Evolutionary conservation across 2,797 vertebrate genomes (phyloP).

Genomic region (Sebastiscus albofasciatus): DNA sequence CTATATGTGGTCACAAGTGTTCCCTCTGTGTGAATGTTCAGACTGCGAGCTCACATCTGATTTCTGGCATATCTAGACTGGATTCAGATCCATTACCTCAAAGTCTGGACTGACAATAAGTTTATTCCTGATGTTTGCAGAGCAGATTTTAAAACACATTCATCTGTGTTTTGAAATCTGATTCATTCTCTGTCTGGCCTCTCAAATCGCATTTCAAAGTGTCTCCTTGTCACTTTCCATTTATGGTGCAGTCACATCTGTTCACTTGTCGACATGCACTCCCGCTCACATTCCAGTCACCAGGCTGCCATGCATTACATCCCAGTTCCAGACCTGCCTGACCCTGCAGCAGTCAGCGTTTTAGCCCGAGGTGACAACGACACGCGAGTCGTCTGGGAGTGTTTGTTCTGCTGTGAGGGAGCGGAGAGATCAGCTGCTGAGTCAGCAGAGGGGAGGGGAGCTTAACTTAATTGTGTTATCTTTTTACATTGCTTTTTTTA

Average conservation of each 20-base stretch:
- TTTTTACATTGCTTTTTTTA: conserved; percentile 1
- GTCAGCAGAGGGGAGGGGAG: conserved; percentile 42
- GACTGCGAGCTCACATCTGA: not conserved
- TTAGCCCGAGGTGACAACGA: conserved; percentile 6
- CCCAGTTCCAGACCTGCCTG: not conserved
- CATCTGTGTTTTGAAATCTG: not conserved
- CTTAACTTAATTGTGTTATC: not conserved
- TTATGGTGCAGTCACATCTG: not conserved
- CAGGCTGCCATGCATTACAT: not conserved
- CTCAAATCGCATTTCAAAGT: not conserved
- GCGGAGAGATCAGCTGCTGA: conserved; percentile 32
- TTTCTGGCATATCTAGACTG: not conserved
- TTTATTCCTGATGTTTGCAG: not conserved
- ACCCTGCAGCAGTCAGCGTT: conserved; percentile 37
- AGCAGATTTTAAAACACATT: not conserved
- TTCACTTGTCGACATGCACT: not conserved
- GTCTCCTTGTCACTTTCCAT: not conserved
- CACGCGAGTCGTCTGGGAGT: conserved; percentile 1
- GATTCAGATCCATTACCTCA: not conserved
- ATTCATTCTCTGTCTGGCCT: not conserved
- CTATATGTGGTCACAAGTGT: not conserved
- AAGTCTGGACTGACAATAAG: not conserved
- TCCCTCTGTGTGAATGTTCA: not conserved
- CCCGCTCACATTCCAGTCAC: not conserved
- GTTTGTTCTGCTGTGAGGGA: conserved; percentile 38